These are phyloP conservation scores for Cephus spinipes DNA, from an alignment of 2,888 invertebrate species.

Conservation along the genomic window DNA sequence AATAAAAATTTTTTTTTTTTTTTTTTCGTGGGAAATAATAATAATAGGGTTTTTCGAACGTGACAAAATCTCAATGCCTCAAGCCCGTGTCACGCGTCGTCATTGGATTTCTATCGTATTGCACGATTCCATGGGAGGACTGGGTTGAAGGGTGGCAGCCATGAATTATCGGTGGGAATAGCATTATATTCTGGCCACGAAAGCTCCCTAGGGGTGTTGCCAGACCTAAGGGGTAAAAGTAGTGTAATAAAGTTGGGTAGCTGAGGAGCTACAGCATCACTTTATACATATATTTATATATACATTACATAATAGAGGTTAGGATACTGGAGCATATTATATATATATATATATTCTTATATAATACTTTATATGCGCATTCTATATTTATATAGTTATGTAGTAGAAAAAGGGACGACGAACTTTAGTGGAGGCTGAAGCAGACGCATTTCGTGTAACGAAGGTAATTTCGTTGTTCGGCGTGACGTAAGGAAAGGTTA, in stretches of 20 bases:
- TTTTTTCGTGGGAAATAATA: no score
- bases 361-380: no score
- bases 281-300: no score
- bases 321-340: no score
- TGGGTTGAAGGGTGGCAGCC: constrained; percentile 10
- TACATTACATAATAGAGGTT: no score
- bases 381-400: not conserved
- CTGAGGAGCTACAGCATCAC: no score
- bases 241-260: constrained; percentile 6
- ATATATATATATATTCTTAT: no score
- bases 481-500: constrained; percentile 43
- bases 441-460: constrained; percentile 63
- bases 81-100: no score
- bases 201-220: not conserved
- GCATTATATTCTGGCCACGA: not conserved
- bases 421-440: constrained; percentile 42
- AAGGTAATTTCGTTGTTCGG: constrained; percentile 65
- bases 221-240: not conserved
- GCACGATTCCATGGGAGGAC: not conserved
- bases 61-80: no score
- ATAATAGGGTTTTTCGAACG: no score
- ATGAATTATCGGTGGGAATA: not conserved
- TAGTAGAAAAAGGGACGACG: constrained; percentile 7
- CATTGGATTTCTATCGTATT: no score
- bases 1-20: no score